These are phyloP conservation scores for Drosophila anomelani DNA, from an alignment of 2,888 invertebrate genomes.

Conservation along the genomic window DNA sequence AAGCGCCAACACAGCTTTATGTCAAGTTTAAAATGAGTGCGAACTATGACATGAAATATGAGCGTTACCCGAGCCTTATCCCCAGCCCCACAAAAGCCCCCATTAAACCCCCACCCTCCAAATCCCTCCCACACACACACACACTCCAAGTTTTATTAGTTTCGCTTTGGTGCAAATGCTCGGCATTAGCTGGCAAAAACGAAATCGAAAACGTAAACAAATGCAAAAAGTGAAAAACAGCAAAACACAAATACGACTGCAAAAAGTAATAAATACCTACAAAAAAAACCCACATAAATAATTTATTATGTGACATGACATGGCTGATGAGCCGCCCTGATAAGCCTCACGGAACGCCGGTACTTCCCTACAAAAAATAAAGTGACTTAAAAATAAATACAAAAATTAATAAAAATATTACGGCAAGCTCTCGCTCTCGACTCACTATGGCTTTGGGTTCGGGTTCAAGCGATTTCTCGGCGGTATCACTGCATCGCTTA, in stretches of 20 bases:
- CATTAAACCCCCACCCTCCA: not conserved
- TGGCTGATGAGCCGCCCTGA: conserved; percentile 45
- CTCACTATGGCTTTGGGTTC: conserved; percentile 23
- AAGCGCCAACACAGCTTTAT: conserved; percentile 74
- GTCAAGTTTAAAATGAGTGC: conserved; percentile 77
- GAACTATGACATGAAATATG: conserved; percentile 77
- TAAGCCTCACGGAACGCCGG: conserved; percentile 51
- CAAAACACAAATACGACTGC: conserved; percentile 33
- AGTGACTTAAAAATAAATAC: conserved; percentile 17
- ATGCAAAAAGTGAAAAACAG: conserved; percentile 18
- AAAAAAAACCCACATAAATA: conserved; percentile 49
- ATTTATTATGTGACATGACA: conserved; percentile 53
- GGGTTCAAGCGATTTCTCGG: conserved; percentile 33
- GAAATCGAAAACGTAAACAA: conserved; percentile 71
- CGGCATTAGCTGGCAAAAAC: conserved; percentile 57
- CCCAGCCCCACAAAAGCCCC: conserved; percentile 1
- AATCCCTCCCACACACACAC: not conserved
- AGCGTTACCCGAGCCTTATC: conserved; percentile 42
- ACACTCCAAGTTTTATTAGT: conserved; percentile 34
- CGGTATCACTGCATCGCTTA: conserved; percentile 48
- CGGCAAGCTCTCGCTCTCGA: conserved; percentile 10
- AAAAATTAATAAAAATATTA: conserved; percentile 31
- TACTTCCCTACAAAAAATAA: conserved; percentile 10
- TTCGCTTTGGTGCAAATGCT: conserved; percentile 36
- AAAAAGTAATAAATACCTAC: not conserved